phyloP scores from a whole-genome alignment of 64 coral and sea anemone species.

The Dendronephthya gigantea region DNA sequence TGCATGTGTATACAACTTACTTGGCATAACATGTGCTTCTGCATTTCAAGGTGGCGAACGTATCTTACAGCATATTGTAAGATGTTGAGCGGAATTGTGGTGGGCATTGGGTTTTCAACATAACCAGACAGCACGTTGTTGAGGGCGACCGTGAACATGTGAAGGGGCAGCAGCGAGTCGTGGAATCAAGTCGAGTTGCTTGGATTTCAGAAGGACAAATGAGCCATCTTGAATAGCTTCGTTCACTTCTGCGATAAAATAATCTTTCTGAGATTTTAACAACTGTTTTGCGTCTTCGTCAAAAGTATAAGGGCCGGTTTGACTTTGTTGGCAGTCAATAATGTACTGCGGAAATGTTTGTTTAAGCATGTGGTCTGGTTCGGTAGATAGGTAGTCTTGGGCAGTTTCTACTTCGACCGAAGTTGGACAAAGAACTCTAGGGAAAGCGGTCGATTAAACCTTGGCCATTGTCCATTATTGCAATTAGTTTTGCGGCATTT shows the following conservation, averaged over 20 bases:
- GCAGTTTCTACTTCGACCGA: neutral
- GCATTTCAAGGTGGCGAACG: too few species aligned
- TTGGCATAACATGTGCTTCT: too few species aligned
- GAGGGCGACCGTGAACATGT: too few species aligned
- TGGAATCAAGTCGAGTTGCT: too few species aligned
- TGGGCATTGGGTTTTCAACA: neutral
- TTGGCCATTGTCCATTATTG: constrained; percentile 34
- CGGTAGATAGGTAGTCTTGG: neutral
- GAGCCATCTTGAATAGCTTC: neutral
- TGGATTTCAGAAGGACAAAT: neutral
- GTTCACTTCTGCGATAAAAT: neutral
- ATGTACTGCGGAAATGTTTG: neutral
- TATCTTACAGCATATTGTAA: too few species aligned
- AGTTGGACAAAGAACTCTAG: too few species aligned
- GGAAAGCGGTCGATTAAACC: neutral
- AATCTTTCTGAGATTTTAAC: neutral
- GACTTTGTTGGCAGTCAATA: neutral
- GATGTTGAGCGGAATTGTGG: neutral
- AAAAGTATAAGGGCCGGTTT: too few species aligned
- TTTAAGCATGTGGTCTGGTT: neutral
- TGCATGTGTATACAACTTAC: too few species aligned
- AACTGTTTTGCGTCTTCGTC: neutral
- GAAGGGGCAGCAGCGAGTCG: too few species aligned
- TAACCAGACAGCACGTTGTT: neutral
- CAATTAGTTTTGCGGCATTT: constrained; percentile 33